Evolutionary conservation across 2,113 vertebrate genomes (phyloP), one percentile per base, ranked within the genome.

Genomic region (Columba livia): DNA sequence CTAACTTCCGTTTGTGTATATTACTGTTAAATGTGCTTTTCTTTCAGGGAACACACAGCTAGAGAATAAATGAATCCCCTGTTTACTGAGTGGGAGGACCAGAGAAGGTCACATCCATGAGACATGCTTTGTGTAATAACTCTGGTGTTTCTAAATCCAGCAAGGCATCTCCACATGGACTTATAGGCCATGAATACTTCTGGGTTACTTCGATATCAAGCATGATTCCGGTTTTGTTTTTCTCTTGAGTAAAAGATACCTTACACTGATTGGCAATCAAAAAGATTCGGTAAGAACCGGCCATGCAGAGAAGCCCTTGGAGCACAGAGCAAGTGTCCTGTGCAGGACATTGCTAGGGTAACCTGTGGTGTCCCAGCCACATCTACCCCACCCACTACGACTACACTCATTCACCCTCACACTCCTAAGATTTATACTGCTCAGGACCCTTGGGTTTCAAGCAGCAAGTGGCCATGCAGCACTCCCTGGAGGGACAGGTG

Each of bases 121-220:
- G 51, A 71, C 28, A 36, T 21, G 38, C 25, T 89, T 60, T 51
- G 32, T 78, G 19, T 71, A 71, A 51, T 62, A 69, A 72, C 42
- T 80, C 42, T 29, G 17, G 5, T 29, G 23, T 67, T 96, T 91
- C 81, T 91, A 94, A 96, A 93, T 87, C 25, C 64, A 81, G 77
- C 5, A 4, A 89, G 38, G 56, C 21, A 71, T 81, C 65, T 81
- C 65, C 5, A 0, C 11, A 2, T 50, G 40, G 54, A 34, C 19
- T 66, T 62, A 51, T 0, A 70, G 56, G 26, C 32, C 5, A 8
- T 29, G 7, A 51, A 74, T 34, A 53, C 18, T 74, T 75, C n/a
- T 1, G 26, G 13, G n/a, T 64, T 84, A 67, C n/a, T 89, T 32
- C 23, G 5, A 42, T 11, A 91, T 17, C 40, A 89, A 81, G 36